Evolutionary conservation across 2,888 invertebrate genomes (phyloP).

Genomic region (Coelogynopora nodosa): DNA sequence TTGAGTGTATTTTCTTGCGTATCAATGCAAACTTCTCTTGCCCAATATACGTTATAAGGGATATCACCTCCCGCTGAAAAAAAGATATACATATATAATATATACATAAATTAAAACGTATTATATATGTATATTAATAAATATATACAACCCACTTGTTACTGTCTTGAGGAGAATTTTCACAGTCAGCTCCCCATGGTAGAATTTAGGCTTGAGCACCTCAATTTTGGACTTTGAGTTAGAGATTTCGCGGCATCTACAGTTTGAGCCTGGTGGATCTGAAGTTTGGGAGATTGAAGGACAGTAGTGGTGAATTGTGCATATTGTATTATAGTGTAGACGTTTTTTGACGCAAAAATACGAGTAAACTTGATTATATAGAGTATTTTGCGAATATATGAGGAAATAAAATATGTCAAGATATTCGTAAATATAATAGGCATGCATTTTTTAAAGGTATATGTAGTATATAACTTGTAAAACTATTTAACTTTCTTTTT

Average conservation of each 20-base stretch:
- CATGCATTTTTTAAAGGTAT: too few species aligned
- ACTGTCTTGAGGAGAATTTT: slow-evolving; percentile 1
- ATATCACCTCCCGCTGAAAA: not conserved
- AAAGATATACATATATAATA: not conserved
- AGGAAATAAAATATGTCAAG: too few species aligned
- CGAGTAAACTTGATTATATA: too few species aligned
- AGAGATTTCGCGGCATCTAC: not conserved
- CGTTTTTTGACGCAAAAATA: too few species aligned
- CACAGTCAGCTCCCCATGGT: not conserved
- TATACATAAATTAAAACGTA: not conserved
- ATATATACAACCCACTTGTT: not conserved
- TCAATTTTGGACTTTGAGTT: not conserved
- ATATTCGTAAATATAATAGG: too few species aligned
- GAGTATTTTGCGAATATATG: too few species aligned
- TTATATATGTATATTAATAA: not conserved
- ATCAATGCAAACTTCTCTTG: not conserved
- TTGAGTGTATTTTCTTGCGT: not conserved
- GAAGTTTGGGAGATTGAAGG: too few species aligned
- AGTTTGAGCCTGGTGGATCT: not conserved
- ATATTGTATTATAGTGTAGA: too few species aligned
- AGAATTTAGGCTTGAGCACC: slow-evolving; percentile 4
- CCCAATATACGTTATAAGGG: not conserved
- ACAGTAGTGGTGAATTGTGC: too few species aligned
- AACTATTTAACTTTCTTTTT: too few species aligned
- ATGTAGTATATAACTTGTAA: too few species aligned